Percentiles rank a stretch among this genome's conserved stretches.
phyloP scores from a whole-genome alignment of 1,140 invertebrate species.

The Calycopis cecrops region DNA sequence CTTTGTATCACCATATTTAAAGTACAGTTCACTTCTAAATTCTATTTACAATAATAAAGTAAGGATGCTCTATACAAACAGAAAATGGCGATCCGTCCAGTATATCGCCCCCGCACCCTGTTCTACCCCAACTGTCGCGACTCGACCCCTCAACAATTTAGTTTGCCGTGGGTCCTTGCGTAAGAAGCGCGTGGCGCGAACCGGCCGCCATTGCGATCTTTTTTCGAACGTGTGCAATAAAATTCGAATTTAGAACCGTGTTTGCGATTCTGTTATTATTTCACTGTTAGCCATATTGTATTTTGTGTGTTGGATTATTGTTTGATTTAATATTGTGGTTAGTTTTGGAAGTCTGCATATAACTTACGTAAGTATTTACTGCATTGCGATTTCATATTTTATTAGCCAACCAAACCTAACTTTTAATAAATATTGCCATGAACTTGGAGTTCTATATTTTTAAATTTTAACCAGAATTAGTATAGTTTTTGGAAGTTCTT shows the following conservation, averaged over 20 bases:
- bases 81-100: conserved; percentile 5
- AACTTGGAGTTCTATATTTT: no score
- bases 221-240: conserved; percentile 61
- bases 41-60: background rate
- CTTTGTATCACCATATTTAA: conserved; percentile 7
- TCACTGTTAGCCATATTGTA: conserved; percentile 22
- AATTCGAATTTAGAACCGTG: conserved; percentile 47
- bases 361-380: conserved; percentile 67
- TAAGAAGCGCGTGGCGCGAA: conserved; percentile 26
- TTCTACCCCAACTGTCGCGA: conserved; percentile 36
- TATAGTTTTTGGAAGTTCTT: no score
- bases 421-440: no score
- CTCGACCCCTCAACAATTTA: conserved; percentile 36
- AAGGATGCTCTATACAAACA: conserved; percentile 7
- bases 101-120: conserved; percentile 37
- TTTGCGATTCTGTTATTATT: conserved; percentile 32
- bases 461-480: no score
- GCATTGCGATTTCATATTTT: conserved; percentile 47
- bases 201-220: conserved; percentile 41
- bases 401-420: background rate
- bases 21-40: no score
- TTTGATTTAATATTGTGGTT: conserved; percentile 23
- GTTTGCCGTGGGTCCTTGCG: conserved; percentile 38
- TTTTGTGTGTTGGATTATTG: conserved; percentile 23
- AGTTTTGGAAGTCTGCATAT: conserved; percentile 45